phyloP scores from a whole-genome alignment of 2,797 vertebrate species.

The Pangasius mekongensis region DNA sequence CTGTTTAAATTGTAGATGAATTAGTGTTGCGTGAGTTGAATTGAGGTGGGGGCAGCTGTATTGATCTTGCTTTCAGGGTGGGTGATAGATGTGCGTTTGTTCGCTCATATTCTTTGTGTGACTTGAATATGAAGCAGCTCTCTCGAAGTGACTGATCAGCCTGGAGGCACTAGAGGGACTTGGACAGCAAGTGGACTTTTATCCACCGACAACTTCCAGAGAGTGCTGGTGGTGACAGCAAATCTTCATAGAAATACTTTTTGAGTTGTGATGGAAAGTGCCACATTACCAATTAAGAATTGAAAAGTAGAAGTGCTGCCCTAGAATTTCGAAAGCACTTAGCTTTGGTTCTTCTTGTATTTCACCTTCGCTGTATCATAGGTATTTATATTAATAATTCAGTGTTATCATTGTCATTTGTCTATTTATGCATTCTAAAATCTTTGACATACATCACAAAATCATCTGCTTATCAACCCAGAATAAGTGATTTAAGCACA shows the following conservation, averaged over 20 bases:
- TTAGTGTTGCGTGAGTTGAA: constrained; percentile 72
- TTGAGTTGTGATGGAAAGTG: not conserved
- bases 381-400: not conserved
- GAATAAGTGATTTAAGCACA: not conserved
- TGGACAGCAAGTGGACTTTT: constrained; percentile 21
- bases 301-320: not conserved
- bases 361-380: not conserved
- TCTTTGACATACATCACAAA: not conserved
- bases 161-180: constrained; percentile 1
- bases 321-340: not conserved
- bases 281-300: not conserved
- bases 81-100: constrained; percentile 81
- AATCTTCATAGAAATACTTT: not conserved
- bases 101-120: constrained; percentile 78
- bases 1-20: constrained; percentile 78
- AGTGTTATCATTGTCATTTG: not conserved
- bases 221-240: not conserved
- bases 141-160: constrained; percentile 44
- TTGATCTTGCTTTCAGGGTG: constrained; percentile 73
- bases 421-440: not conserved
- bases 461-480: not conserved
- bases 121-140: constrained; percentile 77
- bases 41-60: constrained; percentile 69
- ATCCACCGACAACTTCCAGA: not conserved
- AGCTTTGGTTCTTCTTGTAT: not conserved